Conservation (phyloP, 2,113 vertebrate species). For the Cynopterus brachyotis region DNA sequence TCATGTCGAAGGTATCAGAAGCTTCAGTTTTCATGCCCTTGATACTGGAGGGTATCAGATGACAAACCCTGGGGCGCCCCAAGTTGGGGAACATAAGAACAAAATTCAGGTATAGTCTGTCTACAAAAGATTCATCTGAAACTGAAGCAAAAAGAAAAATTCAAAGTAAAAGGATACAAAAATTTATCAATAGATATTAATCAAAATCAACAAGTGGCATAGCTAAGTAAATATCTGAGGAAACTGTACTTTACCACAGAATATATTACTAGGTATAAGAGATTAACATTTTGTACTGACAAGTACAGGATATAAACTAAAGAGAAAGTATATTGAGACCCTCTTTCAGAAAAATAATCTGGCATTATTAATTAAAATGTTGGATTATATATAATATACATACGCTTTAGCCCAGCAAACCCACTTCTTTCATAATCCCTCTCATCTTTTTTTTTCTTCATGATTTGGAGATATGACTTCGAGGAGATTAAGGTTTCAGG, state of each 20-base stretch:
- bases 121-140: slow-evolving; percentile 20
- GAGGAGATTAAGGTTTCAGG: background rate
- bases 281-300: background rate
- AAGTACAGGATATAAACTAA: background rate
- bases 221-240: background rate
- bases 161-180: background rate
- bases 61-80: background rate
- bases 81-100: background rate
- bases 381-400: background rate
- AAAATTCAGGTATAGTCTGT: background rate
- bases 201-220: background rate
- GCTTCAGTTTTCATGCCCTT: background rate
- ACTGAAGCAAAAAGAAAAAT: background rate
- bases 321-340: background rate
- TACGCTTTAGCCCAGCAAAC: background rate
- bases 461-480: background rate
- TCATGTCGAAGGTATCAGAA: background rate
- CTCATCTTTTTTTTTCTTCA: background rate
- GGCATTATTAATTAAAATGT: background rate
- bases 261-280: background rate
- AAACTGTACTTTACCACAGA: background rate
- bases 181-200: background rate
- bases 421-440: background rate
- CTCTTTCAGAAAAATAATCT: background rate
- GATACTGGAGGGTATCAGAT: background rate